Percentiles rank a stretch among this genome's conserved stretches.
Conservation (phyloP, 2,797 vertebrate species). For the Crotalus adamanteus region DNA sequence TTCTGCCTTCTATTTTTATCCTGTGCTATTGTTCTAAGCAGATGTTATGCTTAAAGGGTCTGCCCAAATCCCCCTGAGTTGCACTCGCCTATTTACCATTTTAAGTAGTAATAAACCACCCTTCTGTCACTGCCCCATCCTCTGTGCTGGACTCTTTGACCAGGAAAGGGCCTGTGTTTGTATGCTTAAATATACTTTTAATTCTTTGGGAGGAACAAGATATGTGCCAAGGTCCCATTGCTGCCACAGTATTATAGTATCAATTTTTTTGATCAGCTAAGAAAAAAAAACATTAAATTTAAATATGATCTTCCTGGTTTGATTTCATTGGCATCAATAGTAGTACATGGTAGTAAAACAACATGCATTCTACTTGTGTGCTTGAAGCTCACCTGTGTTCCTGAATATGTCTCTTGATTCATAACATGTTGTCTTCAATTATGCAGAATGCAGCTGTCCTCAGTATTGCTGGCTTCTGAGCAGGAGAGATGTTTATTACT, state of each 20-base stretch:
- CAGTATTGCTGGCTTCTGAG: background rate
- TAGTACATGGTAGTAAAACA: background rate
- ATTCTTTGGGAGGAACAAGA: background rate
- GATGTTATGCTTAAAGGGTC: background rate
- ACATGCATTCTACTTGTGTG: background rate
- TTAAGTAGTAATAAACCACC: background rate
- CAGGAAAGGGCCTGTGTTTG: background rate
- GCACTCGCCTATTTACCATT: background rate
- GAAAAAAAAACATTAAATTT: constrained; percentile 1
- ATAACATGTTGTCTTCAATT: background rate
- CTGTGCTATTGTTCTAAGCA: background rate
- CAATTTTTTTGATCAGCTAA: constrained; percentile 41
- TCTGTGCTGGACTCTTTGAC: background rate
- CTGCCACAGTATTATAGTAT: background rate
- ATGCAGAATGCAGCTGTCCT: background rate
- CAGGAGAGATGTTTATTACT: background rate
- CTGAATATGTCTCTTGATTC: background rate
- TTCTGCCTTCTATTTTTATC: background rate
- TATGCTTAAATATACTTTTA: background rate
- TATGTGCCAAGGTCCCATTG: constrained; percentile 21
- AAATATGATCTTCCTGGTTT: background rate
- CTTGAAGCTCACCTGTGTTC: background rate
- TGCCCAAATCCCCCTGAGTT: background rate
- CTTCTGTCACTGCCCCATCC: background rate
- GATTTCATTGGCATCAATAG: background rate